Base-by-base conservation (phyloP, 2,797 vertebrate species). In the Sebastiscus tertius region DNA sequence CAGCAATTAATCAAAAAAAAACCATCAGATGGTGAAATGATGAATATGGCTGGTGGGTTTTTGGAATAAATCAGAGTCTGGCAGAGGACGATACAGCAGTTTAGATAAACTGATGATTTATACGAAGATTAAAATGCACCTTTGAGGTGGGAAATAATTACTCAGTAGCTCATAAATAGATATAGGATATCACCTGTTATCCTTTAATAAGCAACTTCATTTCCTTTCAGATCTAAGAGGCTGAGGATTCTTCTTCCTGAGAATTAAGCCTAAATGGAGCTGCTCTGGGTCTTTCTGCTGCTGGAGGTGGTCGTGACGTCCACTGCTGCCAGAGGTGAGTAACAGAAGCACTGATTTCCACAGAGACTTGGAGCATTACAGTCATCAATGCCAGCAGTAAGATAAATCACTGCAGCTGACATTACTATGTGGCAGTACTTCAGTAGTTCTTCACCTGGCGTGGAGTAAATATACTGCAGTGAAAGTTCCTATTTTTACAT, bases 291-390 rank as follows among this genome's bases (percentile, higher is more conserved):
- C 26, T 79, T 49, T n/a, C 52, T 94, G 73, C 5, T 93, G 80
- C 72, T 93, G 80, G 81, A 93, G 85, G 82, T 83, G 87, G 5
- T 89, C n/a, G 60, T 90, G 80, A 82, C 85, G 87, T 90, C 87
- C 72, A 33, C 72, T 0, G 89, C 88, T 80, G 94, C 87, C 62
- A 87, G 94, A 52, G 93, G 94, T 95, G 82, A 93, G 93, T 87
- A 29, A 77, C 77, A 42, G 22, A 52, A 42, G 34, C 46, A 9
- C 22, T 27, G 33, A 10, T 66, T 64, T 52, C 13, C 33, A 8
- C 33, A 67, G 8, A 39, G 62, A 68, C 0, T 6, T 16, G 0
- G 10, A 31, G 42, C 6, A 1, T 31, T 5, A 7, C 18, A 5
- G 13, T 27, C 27, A 36, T 26, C 27, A 24, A n/a, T 24, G 16